Base-by-base conservation (phyloP, 2,888 invertebrate species). In the Lasioglossum oenotherae region DNA sequence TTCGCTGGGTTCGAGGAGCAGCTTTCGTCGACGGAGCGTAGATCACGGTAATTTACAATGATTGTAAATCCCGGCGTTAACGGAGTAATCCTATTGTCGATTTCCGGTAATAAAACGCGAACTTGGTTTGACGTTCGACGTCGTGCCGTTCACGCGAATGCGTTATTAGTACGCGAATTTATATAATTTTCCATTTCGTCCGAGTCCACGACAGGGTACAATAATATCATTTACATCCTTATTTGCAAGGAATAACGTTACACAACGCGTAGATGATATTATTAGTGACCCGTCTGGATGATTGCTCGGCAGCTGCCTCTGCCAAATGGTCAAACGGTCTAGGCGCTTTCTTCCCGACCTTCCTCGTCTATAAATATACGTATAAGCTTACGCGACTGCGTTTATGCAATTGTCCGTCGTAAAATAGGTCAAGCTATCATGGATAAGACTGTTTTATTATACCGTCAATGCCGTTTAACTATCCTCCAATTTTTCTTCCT, bases 301-400 rank as follows among this genome's bases (percentile, higher is more conserved):
- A 91, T 91, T 82, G 87, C 90, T 89, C 86, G 84, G 88, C 88
- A 89, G 90, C 90, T 90, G 91, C 81, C 88, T 91, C 83, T 91
- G 90, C 90, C 90, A 91, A 91, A 91, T 88, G 91, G 91, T 91
- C 91, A 90, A 89, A 89, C 87, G 87, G 90, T 91, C 91, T 91
- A 91, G 90, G 89, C 87, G 91, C 91, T 91, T 91, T 91, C 91
- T 91, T 91, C 88, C 90, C 91, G 90, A 91, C 91, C 91, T 91
- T 90, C 91, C 90, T 80, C 86, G 87, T 91, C 91, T 91, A 91
- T 90, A 91, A 91, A 91, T 91, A 91, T 46, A 84, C 87, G 84
- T 81, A 84, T 41, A 82, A 86, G 89, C 90, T 90, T 89, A 89
- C 86, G 90, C 85, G 85, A 90, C 85, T 87, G 88, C 87, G 87